A percentile compares a stretch with the other conserved stretches of the same genome.
Conservation (phyloP, 2,113 vertebrate species). For the Atractosteus spatula region DNA sequence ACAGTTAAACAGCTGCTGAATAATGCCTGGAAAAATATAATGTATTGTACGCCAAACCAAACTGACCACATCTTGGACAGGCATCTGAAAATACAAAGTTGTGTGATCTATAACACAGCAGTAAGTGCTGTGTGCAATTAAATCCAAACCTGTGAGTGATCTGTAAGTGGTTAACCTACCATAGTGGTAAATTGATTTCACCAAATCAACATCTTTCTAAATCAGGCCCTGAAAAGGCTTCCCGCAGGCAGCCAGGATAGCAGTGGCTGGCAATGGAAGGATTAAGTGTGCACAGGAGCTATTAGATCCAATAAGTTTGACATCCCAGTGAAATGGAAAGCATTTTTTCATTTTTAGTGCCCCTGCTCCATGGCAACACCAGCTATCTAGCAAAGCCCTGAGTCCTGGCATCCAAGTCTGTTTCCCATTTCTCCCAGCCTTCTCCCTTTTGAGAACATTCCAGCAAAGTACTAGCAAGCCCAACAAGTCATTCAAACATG, state of each 20-base stretch:
- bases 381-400: not conserved
- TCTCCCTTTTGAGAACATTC: not conserved
- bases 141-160: too few relatives aligned
- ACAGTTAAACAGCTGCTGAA: too few relatives aligned
- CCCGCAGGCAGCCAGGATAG: slow-evolving; percentile 5
- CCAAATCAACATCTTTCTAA: too few relatives aligned
- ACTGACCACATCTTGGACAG: too few relatives aligned
- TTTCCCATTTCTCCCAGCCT: not conserved
- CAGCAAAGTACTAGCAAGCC: not conserved
- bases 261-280: not conserved
- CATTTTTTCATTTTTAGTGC: slow-evolving; percentile 10
- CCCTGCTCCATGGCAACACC: slow-evolving; percentile 5
- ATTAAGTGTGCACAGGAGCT: not conserved
- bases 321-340: slow-evolving; percentile 17
- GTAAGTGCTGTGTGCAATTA: too few relatives aligned
- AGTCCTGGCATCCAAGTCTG: not conserved
- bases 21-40: too few relatives aligned
- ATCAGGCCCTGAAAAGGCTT: not conserved
- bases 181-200: too few relatives aligned
- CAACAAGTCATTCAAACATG: too few relatives aligned
- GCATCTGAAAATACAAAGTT: too few relatives aligned
- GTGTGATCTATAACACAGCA: too few relatives aligned
- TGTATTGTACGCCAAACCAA: too few relatives aligned
- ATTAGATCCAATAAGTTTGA: slow-evolving; percentile 11
- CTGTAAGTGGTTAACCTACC: too few relatives aligned